Base-by-base conservation (phyloP, 2,888 invertebrate genomes). In the Phlogophora meticulosa region DNA sequence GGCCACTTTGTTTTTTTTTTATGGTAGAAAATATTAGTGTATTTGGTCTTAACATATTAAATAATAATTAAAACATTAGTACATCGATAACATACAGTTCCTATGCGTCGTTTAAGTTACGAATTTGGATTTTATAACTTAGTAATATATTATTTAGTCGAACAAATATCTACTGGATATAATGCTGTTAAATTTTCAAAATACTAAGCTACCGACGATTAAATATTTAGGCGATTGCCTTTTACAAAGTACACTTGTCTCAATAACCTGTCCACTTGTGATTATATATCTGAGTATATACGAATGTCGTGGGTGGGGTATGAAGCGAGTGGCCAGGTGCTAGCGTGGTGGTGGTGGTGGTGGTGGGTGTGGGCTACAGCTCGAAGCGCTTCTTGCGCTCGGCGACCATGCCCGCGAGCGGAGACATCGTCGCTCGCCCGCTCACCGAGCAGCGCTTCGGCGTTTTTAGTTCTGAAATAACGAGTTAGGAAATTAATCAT, bases 331-430 rank as follows among this genome's bases (percentile, higher is more conserved):
- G 93, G 93, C 94, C 94, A 93, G 93, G 92, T 92, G 93, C 91
- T 88, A 87, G 93, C 92, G 91, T 93, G 94, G 94, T 93, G 93
- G 94, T 93, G 45, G 65, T 65, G 42, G 49, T 56, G 38, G 28
- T 49, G 63, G 57, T 57, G 64, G 63, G 48, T n/a, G 51, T 70
- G 69, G 76, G 70, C 81, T 75, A 87, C 57, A 96, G 93, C 91
- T 97, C 97, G 94, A 97, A 97, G 90, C 96, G 96, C 92, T 97
- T 97, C 93, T 96, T 96, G 88, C 97, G 96, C 93, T 97, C 97
- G 87, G 97, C 97, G 94, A 97, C 97, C 96, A 97, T 96, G 91
- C 97, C 97, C 91, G 95, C 96, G 86, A 96, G 96, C 88, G 97
- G 96, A 88, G 93, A 93, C 91, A 94, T 90, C 87, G 95, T 92